Percentiles rank a stretch among this genome's conserved stretches.
Conservation (phyloP, 2,113 vertebrate genomes). For the Egretta garzetta region DNA sequence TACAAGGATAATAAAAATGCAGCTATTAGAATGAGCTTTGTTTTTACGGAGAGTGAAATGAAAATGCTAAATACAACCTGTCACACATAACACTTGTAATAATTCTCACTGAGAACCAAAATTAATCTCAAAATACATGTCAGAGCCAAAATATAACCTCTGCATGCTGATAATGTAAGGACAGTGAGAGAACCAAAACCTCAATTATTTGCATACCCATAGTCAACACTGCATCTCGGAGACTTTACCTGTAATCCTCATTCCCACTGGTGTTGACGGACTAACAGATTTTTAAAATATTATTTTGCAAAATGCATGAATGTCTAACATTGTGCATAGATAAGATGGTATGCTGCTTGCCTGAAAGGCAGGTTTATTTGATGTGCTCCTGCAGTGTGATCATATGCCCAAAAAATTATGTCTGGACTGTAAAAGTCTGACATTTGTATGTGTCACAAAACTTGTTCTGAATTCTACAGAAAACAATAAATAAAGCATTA, state of each 20-base stretch:
- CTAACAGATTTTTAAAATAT: neutral
- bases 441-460: neutral
- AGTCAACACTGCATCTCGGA: neutral
- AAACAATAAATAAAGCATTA: neutral
- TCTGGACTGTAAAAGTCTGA: neutral
- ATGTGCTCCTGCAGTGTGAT: neutral
- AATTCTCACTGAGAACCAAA: neutral
- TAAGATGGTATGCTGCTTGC: neutral
- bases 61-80: neutral
- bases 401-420: neutral
- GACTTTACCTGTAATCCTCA: neutral
- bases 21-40: neutral
- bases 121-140: neutral
- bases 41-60: neutral
- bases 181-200: neutral
- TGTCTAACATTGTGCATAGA: neutral
- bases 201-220: neutral
- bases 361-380: neutral
- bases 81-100: neutral
- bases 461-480: neutral
- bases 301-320: neutral
- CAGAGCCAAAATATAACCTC: neutral
- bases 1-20: neutral
- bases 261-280: neutral
- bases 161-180: neutral